A percentile compares a stretch with the other conserved stretches of the same genome.
Evolutionary conservation across 2,113 vertebrate genomes (phyloP).

Genomic region (Oxyura jamaicensis): DNA sequence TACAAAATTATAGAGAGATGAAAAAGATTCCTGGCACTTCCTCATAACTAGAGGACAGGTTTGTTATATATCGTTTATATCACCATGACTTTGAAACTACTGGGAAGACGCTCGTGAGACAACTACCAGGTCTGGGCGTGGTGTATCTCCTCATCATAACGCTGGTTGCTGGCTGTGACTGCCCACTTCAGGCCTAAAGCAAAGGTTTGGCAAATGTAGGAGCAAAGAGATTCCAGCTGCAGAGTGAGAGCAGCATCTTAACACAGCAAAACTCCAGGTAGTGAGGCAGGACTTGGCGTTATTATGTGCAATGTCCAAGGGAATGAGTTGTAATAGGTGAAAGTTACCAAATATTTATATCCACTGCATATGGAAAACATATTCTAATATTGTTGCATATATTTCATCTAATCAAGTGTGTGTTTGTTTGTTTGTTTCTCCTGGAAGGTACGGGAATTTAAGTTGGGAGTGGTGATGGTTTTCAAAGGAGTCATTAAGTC

Average conservation of each 20-base stretch:
- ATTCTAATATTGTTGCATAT: not conserved
- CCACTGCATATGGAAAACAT: not conserved
- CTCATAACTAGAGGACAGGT: not conserved
- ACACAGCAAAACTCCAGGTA: not conserved
- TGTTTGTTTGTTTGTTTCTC: not conserved
- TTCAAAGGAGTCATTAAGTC: not conserved
- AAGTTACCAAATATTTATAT: not conserved
- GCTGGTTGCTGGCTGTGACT: not conserved
- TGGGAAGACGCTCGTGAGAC: not conserved
- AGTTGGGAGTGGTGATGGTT: not conserved
- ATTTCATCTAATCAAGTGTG: not conserved
- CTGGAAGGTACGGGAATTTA: not conserved
- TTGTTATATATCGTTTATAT: not conserved
- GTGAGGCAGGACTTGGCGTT: not conserved
- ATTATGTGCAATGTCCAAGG: not conserved
- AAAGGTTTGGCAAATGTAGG: not conserved
- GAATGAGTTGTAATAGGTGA: not conserved
- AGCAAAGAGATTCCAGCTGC: not conserved
- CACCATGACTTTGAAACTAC: not conserved
- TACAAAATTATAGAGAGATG: not conserved
- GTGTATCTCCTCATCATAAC: not conserved
- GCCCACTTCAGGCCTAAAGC: not conserved
- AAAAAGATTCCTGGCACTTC: not conserved
- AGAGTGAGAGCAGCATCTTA: not conserved
- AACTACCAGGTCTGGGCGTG: not conserved